Evolutionary conservation across 2,113 vertebrate genomes (phyloP).

Genomic region (Puntigrus tetrazona): DNA sequence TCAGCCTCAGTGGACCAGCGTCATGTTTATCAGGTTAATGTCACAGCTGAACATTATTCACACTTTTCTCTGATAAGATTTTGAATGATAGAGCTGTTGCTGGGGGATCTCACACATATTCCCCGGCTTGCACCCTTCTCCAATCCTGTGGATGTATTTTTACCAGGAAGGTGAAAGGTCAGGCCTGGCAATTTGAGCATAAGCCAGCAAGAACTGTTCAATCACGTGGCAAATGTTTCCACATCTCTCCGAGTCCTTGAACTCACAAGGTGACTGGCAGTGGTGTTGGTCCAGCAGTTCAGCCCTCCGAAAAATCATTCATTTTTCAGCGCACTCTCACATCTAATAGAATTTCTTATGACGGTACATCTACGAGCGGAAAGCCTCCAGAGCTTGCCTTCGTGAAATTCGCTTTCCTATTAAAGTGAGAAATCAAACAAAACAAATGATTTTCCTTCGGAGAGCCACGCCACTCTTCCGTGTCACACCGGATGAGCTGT

Average conservation of each 20-base stretch:
- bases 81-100: conserved; percentile 7
- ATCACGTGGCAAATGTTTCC: conserved; percentile 66
- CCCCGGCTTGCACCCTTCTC: conserved; percentile 36
- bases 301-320: conserved; percentile 55
- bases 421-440: background rate
- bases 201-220: conserved; percentile 66
- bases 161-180: conserved; percentile 62
- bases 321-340: conserved; percentile 67
- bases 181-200: conserved; percentile 65
- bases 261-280: conserved; percentile 67
- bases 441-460: background rate
- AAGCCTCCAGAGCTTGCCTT: conserved; percentile 43
- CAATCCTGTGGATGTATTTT: conserved; percentile 45
- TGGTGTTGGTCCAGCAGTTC: conserved; percentile 33
- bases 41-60: conserved; percentile 1
- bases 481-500: background rate
- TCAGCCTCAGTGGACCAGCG: conserved; percentile 20
- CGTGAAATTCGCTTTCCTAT: background rate
- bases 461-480: background rate
- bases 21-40: conserved; percentile 58
- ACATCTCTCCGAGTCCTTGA: conserved; percentile 71
- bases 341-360: conserved; percentile 64
- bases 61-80: conserved; percentile 12
- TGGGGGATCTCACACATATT: conserved; percentile 11
- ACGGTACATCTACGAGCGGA: conserved; percentile 37